Conservation (phyloP, 2,888 invertebrate species). For the Temnothorax rugatulus region DNA sequence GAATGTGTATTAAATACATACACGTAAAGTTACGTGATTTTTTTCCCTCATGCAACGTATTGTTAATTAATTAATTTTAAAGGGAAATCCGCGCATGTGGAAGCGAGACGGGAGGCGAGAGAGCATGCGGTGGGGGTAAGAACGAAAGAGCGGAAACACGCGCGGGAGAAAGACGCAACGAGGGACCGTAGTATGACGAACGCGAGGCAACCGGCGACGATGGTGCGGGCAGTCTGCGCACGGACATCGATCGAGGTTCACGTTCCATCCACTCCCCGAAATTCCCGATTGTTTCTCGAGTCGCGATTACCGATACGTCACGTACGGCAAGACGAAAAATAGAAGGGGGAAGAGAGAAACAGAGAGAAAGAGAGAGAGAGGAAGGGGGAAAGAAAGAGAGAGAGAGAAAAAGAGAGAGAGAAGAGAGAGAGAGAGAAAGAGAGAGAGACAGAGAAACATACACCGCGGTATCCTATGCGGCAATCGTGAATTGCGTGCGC, state of each 20-base stretch:
- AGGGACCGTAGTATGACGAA: conserved; percentile 74
- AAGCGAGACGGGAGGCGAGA: conserved; percentile 54
- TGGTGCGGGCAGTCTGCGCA: conserved; percentile 81
- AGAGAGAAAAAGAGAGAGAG: background rate
- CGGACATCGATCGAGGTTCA: conserved; percentile 82
- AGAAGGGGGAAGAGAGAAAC: background rate
- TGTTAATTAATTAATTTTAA: conserved; percentile 13
- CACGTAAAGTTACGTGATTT: background rate
- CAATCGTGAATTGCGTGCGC: conserved; percentile 60
- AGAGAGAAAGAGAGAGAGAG: background rate
- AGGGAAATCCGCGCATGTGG: conserved; percentile 20
- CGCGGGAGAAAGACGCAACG: conserved; percentile 64
- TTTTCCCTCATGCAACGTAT: background rate
- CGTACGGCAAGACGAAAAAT: conserved; percentile 10
- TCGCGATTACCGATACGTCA: conserved; percentile 51
- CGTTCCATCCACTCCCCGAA: conserved; percentile 73
- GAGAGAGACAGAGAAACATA: background rate
- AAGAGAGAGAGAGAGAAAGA: background rate
- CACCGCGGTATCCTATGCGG: conserved; percentile 39
- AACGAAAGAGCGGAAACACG: conserved; percentile 63
- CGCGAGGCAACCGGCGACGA: conserved; percentile 72
- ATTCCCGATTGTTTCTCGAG: conserved; percentile 71
- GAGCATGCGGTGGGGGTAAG: conserved; percentile 54
- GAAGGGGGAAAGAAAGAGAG: background rate
- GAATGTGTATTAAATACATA: background rate